phyloP scores from a whole-genome alignment of 53 echinoderm and acorn worm genomes.

The Actinopyga echinites region DNA sequence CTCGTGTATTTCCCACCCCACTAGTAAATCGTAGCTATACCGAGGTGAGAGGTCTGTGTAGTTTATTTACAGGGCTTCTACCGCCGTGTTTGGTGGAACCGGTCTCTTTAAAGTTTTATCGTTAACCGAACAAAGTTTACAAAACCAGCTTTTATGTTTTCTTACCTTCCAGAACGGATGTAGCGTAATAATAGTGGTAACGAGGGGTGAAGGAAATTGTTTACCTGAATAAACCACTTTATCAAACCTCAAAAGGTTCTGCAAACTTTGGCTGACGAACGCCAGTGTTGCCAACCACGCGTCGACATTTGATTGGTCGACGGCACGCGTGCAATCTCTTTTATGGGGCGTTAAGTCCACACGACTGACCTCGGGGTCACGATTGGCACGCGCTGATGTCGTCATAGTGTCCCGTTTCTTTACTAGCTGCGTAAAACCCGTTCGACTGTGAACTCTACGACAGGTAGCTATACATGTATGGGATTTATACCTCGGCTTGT shows the following conservation, averaged over 20 bases:
- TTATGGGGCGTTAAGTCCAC: not conserved
- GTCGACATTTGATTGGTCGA: conserved; percentile 8
- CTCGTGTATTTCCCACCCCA: too few species aligned
- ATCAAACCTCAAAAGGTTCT: not conserved
- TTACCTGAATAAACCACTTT: conserved; percentile 4
- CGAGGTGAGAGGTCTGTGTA: too few species aligned
- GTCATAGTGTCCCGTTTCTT: too few species aligned
- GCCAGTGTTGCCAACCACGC: not conserved
- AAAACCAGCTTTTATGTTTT: not conserved
- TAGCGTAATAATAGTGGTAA: not conserved
- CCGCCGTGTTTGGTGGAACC: too few species aligned
- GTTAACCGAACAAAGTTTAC: conserved; percentile 29
- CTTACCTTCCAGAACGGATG: conserved; percentile 9
- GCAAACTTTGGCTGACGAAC: not conserved
- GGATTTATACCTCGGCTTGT: too few species aligned
- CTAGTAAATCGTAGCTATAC: too few species aligned
- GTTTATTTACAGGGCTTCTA: too few species aligned
- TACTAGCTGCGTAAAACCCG: too few species aligned
- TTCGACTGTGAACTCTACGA: too few species aligned
- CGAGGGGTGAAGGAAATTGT: not conserved
- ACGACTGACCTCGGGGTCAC: conserved; percentile 23
- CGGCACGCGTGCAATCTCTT: conserved; percentile 22
- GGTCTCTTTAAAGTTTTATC: conserved; percentile 28
- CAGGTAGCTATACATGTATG: too few species aligned
- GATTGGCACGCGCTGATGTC: not conserved